These are phyloP conservation scores for Ataeniobius toweri DNA, from an alignment of 2,797 vertebrate genomes.

Conservation along the genomic window DNA sequence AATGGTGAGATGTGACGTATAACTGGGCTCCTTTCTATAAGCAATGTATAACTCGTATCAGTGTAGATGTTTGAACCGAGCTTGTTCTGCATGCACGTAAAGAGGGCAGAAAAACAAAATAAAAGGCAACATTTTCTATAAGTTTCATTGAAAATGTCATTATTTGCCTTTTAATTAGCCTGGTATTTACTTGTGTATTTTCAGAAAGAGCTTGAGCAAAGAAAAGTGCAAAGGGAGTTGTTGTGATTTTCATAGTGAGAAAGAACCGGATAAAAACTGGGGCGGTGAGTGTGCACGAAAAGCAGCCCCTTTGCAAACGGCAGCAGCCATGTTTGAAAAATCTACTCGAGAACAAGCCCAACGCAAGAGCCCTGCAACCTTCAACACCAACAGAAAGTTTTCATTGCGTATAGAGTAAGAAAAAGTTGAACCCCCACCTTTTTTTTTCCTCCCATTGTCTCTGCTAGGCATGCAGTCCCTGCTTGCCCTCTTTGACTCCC, in stretches of 20 bases:
- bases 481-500: conserved; percentile 63
- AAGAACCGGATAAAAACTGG: conserved; percentile 46
- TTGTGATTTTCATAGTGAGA: conserved; percentile 29
- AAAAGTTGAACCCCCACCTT: conserved; percentile 75
- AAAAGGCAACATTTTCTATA: conserved; percentile 13
- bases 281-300: conserved; percentile 59
- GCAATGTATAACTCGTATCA: conserved; percentile 78
- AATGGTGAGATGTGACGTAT: conserved; percentile 95
- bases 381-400: conserved; percentile 57
- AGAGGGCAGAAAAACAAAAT: conserved; percentile 14
- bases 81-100: conserved; percentile 35
- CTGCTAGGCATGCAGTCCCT: conserved; percentile 63
- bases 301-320: conserved; percentile 58
- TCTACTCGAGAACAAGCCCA: conserved; percentile 39
- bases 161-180: conserved; percentile 4
- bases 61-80: conserved; percentile 69
- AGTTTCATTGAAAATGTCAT: neutral
- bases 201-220: conserved; percentile 40
- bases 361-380: conserved; percentile 30
- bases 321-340: conserved; percentile 66
- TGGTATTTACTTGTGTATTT: conserved; percentile 31
- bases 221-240: conserved; percentile 21
- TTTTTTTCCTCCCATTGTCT: conserved; percentile 54
- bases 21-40: conserved; percentile 82
- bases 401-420: conserved; percentile 59